Conservation (phyloP, 2,888 invertebrate species). For the Sarcophaga rosellei region DNA sequence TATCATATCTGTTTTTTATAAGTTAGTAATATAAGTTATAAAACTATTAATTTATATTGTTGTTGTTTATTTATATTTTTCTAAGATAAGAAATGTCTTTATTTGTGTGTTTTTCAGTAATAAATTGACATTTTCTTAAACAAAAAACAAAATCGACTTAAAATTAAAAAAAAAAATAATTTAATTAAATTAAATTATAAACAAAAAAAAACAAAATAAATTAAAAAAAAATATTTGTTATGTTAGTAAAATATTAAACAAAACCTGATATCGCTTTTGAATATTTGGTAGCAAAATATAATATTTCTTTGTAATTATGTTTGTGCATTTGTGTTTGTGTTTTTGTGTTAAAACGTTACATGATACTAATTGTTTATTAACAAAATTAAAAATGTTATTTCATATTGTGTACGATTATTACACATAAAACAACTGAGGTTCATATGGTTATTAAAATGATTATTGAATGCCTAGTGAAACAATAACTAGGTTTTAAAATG, state of each 20-base stretch:
- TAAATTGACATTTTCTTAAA: constrained; percentile 41
- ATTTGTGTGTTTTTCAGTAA: neutral
- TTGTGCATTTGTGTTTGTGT: neutral
- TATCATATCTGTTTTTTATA: too few relatives aligned
- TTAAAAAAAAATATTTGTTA: neutral
- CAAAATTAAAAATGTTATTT: too few relatives aligned
- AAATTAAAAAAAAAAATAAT: neutral
- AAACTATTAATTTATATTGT: constrained; percentile 7
- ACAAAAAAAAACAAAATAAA: too few relatives aligned
- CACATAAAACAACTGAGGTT: constrained; percentile 51
- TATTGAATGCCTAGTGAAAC: too few relatives aligned
- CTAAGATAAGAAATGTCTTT: neutral
- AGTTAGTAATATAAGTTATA: neutral
- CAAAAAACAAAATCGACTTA: neutral
- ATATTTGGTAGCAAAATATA: constrained; percentile 54
- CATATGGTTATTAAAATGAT: constrained; percentile 41
- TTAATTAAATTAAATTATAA: neutral
- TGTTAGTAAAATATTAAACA: neutral
- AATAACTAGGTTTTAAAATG: too few relatives aligned
- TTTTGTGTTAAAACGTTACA: constrained; percentile 1
- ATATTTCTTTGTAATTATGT: neutral
- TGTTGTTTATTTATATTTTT: constrained; percentile 1
- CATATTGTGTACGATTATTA: constrained; percentile 4
- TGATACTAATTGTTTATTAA: too few relatives aligned
- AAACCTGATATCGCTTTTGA: constrained; percentile 10